phyloP scores from a whole-genome alignment of 2,797 vertebrate genomes.

The Manis javanica region DNA sequence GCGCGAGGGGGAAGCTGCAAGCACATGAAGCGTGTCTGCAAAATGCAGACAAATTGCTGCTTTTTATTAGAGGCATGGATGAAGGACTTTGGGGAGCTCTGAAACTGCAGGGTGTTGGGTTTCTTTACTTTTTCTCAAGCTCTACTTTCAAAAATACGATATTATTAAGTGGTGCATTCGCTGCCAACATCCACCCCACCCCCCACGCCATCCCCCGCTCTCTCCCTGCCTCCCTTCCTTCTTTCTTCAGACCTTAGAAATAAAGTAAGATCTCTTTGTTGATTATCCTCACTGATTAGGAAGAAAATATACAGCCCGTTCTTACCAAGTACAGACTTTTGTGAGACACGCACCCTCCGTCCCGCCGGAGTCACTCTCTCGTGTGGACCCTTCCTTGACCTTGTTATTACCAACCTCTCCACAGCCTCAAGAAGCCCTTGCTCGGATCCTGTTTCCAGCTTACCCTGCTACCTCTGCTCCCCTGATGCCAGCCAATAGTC shows the following conservation, averaged over 20 bases:
- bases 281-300: not conserved
- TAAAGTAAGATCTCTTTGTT: not conserved
- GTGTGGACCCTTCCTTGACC: not conserved
- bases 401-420: not conserved
- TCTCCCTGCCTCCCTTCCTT: not conserved
- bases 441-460: not conserved
- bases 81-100: not conserved
- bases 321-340: not conserved
- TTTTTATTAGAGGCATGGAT: not conserved
- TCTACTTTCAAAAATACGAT: not conserved
- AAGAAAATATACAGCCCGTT: not conserved
- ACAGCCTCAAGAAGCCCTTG: not conserved
- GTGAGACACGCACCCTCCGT: not conserved
- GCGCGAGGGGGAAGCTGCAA: not conserved
- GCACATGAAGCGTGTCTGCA: not conserved
- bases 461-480: not conserved
- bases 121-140: slow-evolving; percentile 33
- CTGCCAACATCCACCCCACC: not conserved
- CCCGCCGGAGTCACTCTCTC: not conserved
- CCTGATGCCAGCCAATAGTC: not conserved
- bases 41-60: slow-evolving; percentile 52
- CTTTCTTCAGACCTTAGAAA: not conserved
- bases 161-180: not conserved
- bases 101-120: not conserved
- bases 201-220: too few species aligned